Evolutionary conservation across 2,113 vertebrate genomes (phyloP).

Genomic region (Zosterops hypoxanthus): DNA sequence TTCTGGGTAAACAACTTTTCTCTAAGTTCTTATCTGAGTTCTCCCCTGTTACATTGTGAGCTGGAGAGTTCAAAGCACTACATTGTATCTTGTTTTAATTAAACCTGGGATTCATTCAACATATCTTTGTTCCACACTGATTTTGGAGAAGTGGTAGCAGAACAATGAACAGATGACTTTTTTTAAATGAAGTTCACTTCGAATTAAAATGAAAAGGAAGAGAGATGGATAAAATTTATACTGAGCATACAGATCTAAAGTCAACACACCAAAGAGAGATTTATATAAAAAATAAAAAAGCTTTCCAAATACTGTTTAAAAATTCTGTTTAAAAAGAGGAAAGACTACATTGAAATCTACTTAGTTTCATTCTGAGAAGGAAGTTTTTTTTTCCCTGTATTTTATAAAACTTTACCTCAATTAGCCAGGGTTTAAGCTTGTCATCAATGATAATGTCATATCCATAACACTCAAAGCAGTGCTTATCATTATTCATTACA

Average conservation of each 20-base stretch:
- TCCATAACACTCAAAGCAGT: conserved; percentile 98
- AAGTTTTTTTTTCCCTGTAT: neutral
- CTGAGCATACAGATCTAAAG: neutral
- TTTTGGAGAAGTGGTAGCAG: neutral
- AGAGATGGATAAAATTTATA: neutral
- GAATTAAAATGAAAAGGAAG: neutral
- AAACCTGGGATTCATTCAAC: neutral
- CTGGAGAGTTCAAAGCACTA: neutral
- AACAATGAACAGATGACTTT: neutral
- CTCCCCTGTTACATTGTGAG: neutral
- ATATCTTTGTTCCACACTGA: neutral
- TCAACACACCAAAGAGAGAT: neutral
- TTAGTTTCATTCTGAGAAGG: neutral
- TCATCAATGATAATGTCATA: conserved; percentile 99
- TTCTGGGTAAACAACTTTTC: neutral
- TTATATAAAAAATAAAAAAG: neutral
- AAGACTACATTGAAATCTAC: neutral
- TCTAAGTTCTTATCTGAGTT: neutral
- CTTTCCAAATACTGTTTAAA: neutral
- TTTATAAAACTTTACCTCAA: conserved; percentile 83
- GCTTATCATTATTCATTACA: conserved; percentile 98
- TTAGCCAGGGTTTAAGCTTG: conserved; percentile 96
- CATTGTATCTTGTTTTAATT: neutral
- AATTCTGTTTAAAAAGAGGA: neutral
- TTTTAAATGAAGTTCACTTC: neutral